Evolutionary conservation across 1,140 invertebrate species (phyloP).

Genomic region (Macrobrachium rosenbergii): DNA sequence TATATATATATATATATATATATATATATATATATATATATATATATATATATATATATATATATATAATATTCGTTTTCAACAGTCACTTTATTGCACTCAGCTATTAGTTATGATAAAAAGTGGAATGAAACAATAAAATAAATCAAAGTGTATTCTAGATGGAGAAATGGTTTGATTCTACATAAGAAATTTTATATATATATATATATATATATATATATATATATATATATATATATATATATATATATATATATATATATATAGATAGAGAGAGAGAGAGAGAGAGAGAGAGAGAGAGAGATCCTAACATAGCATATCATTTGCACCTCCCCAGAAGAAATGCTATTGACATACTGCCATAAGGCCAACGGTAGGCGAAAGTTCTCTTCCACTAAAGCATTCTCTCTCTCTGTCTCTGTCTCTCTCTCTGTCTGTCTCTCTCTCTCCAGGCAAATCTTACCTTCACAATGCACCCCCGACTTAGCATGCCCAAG

Average conservation of each 20-base stretch:
- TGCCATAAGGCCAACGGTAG: not conserved
- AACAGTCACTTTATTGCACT: no score
- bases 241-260: not conserved
- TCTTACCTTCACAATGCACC: conserved; percentile 29
- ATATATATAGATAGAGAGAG: not conserved
- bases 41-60: not conserved
- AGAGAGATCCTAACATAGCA: no score
- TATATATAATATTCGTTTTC: no score
- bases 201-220: conserved; percentile 10
- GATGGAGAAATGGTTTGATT: no score
- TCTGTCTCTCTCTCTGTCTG: not conserved
- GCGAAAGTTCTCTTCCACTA: not conserved
- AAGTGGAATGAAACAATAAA: no score
- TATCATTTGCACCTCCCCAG: no score
- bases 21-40: conserved; percentile 8
- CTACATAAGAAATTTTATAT: no score
- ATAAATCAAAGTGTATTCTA: no score
- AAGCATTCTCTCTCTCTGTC: not conserved
- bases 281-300: no score
- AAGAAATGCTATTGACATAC: no score
- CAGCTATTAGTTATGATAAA: no score
- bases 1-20: not conserved
- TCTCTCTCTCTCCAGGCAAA: not conserved
- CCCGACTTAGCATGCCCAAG: not conserved
- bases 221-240: conserved; percentile 27